Conservation (phyloP, 2,888 invertebrate genomes). For the Microdon myrmicae region DNA sequence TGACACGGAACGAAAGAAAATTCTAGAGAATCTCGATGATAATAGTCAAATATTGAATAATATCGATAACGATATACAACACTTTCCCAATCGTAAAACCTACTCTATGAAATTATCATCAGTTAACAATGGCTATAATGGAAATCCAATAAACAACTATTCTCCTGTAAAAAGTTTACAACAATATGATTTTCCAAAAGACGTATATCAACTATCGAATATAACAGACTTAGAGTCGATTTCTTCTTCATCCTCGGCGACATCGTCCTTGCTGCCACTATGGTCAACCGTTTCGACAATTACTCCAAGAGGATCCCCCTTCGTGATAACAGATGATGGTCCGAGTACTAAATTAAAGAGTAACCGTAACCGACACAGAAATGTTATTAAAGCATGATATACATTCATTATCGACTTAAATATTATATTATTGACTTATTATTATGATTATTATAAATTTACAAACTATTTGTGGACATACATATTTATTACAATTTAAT, state of each 20-base stretch:
- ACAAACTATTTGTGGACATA: constrained; percentile 10
- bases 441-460: constrained; percentile 29
- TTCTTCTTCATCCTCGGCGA: neutral
- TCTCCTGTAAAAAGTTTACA: neutral
- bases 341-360: constrained; percentile 21
- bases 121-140: constrained; percentile 1
- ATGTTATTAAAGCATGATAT: constrained; percentile 49
- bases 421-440: too few species aligned
- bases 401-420: constrained; percentile 31
- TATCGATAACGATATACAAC: neutral
- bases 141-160: constrained; percentile 3
- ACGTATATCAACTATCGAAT: constrained; percentile 1
- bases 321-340: constrained; percentile 4
- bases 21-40: too few species aligned
- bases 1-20: neutral
- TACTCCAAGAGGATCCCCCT: too few species aligned
- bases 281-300: constrained; percentile 6
- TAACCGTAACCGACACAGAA: constrained; percentile 38
- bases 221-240: neutral
- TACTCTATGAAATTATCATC: too few species aligned
- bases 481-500: neutral
- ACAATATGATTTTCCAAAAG: too few species aligned
- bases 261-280: constrained; percentile 4
- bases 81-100: too few species aligned
- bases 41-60: too few species aligned